These are phyloP conservation scores for Folsomia manolachei DNA, from an alignment of 2,888 invertebrate species.

Conservation along the genomic window DNA sequence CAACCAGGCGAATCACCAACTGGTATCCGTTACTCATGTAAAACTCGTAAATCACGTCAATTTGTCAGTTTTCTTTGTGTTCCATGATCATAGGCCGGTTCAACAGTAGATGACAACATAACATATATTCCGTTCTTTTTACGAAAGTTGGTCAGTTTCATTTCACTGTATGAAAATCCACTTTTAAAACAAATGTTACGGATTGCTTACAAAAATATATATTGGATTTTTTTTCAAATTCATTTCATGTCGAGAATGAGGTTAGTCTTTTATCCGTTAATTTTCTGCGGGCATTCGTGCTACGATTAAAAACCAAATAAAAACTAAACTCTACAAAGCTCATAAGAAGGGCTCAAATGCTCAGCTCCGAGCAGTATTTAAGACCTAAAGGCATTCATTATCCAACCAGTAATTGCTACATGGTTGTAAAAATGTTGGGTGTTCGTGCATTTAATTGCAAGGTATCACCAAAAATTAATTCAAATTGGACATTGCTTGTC, in stretches of 20 bases:
- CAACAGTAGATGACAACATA: background rate
- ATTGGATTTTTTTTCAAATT: background rate
- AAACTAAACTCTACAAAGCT: background rate
- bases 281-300: background rate
- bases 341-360: too few species aligned
- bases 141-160: too few species aligned
- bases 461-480: background rate
- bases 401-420: background rate
- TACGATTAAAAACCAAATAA: background rate
- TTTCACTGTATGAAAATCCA: too few species aligned
- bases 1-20: too few species aligned
- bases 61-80: constrained; percentile 6
- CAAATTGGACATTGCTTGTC: background rate
- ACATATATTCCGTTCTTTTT: too few species aligned
- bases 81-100: too few species aligned
- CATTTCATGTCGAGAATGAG: background rate
- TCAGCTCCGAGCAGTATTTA: too few species aligned
- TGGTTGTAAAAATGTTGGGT: background rate
- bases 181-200: too few species aligned
- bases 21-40: background rate
- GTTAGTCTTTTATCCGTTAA: background rate
- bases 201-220: background rate
- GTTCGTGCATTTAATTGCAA: background rate
- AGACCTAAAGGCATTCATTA: background rate
- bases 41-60: constrained; percentile 4